A percentile compares a stretch with the other conserved stretches of the same genome.
Conservation (phyloP, 2,113 vertebrate species). For the Anguilla rostrata region DNA sequence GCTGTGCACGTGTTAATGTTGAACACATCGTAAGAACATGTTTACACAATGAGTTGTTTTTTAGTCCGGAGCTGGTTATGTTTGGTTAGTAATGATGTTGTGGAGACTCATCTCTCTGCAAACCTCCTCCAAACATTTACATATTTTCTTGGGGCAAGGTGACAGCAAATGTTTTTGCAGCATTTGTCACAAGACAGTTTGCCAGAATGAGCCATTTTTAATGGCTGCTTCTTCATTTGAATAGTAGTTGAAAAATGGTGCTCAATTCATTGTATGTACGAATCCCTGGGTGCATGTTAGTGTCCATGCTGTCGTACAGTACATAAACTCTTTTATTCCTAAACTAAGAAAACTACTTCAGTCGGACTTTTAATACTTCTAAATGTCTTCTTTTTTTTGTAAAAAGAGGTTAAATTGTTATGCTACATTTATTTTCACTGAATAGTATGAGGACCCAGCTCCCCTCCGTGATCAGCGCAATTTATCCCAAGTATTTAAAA, state of each 20-base stretch:
- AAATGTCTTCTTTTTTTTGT: background rate
- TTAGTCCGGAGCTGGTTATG: background rate
- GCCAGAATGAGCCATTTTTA: background rate
- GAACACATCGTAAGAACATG: too few relatives aligned
- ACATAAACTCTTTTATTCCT: background rate
- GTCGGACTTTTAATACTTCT: background rate
- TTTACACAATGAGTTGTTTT: background rate
- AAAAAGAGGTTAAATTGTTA: background rate
- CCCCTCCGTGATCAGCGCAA: background rate
- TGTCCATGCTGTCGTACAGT: background rate
- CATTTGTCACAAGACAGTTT: background rate
- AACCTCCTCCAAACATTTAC: background rate
- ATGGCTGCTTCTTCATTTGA: background rate
- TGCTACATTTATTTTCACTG: background rate
- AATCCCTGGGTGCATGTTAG: background rate
- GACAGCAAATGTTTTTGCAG: background rate
- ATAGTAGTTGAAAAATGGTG: too few relatives aligned
- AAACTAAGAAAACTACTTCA: background rate
- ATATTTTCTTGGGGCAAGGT: background rate
- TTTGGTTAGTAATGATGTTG: background rate
- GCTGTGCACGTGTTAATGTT: too few relatives aligned
- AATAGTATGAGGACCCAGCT: too few relatives aligned
- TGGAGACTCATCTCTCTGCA: background rate
- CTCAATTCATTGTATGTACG: background rate
- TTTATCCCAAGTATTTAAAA: background rate